Base-by-base conservation (phyloP, 2,797 vertebrate genomes). In the Notolabrus celidotus region DNA sequence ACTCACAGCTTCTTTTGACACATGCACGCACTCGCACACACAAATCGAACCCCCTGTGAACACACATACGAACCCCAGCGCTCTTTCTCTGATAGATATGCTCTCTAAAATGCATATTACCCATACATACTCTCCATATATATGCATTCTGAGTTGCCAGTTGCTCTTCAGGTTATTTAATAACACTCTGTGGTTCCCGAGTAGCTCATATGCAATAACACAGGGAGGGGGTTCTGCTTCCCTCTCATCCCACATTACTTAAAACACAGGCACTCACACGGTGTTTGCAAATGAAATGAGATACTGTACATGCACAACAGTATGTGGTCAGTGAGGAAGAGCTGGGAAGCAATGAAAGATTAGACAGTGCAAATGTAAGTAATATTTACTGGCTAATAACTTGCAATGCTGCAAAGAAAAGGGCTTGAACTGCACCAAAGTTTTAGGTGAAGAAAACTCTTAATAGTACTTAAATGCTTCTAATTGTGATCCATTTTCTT, bases 1-100 rank as follows among this genome's bases (percentile, higher is more conserved):
- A 85, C 62, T 80, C 75, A 82, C 15, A 27, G 73, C 66, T 75
- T 86, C 68, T 59, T 78, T 75, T 82, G 69, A 79, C 80, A 67
- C 73, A 77, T 36, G 22, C 64, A 65, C 23, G 43, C 43, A 34
- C 57, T 55, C 68, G 70, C 36, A 66, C 49, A 51, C 19, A 51
- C 47, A 53, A 19, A 22, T 29, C 38, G n/a, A 10, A 10, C 16
- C n/a, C 22, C 25, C 45, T 4, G 9, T 43, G n/a, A 17, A 49
- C 22, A 25, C 29, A 38, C 33, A 39, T 19, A 59, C 12, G 16
- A 23, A 22, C 31, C 54, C 50, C 16, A 29, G 36, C 67, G 46
- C 47, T 42, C 74, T 77, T 68, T 70, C 58, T 59, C 49, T 64
- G 7, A 72, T 45, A 39, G 47, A 83, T 70, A 53, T 66, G 23